A percentile compares a stretch with the other conserved stretches of the same genome.
Evolutionary conservation across 2,113 vertebrate species (phyloP).

Genomic region (Myotis brandtii): DNA sequence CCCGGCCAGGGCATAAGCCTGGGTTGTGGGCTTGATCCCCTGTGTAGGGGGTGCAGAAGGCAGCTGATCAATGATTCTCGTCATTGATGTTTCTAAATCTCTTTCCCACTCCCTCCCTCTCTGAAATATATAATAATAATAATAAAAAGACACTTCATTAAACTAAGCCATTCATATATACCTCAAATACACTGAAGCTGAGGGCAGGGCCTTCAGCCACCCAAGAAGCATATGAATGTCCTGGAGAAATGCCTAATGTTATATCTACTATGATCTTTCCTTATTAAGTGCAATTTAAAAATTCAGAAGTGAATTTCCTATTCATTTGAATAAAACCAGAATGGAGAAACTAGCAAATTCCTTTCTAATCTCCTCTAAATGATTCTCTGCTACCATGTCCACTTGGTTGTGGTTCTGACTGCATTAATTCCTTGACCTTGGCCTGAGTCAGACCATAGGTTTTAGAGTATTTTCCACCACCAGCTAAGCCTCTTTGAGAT

Average conservation of each 20-base stretch:
- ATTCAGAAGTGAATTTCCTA: neutral
- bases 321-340: constrained; percentile 41
- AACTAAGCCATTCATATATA: constrained; percentile 21
- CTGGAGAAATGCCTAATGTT: constrained; percentile 12
- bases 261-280: neutral
- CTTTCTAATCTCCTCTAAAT: constrained; percentile 26
- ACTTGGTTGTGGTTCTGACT: neutral
- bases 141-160: constrained; percentile 48
- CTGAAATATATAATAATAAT: too few relatives aligned
- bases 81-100: too few relatives aligned
- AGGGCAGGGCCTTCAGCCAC: constrained; percentile 3
- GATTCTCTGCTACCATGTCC: neutral
- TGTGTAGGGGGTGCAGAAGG: too few relatives aligned
- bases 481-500: neutral
- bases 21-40: too few relatives aligned
- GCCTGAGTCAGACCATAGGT: neutral
- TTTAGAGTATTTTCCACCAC: neutral
- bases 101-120: too few relatives aligned
- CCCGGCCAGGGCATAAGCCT: too few relatives aligned
- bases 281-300: constrained; percentile 42
- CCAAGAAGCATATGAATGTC: constrained; percentile 13
- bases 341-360: constrained; percentile 44
- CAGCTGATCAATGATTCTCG: neutral
- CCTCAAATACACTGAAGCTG: neutral
- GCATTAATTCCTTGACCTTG: neutral